These are phyloP conservation scores for Ramphastos sulfuratus DNA, from an alignment of 2,113 vertebrate genomes.

Conservation along the genomic window DNA sequence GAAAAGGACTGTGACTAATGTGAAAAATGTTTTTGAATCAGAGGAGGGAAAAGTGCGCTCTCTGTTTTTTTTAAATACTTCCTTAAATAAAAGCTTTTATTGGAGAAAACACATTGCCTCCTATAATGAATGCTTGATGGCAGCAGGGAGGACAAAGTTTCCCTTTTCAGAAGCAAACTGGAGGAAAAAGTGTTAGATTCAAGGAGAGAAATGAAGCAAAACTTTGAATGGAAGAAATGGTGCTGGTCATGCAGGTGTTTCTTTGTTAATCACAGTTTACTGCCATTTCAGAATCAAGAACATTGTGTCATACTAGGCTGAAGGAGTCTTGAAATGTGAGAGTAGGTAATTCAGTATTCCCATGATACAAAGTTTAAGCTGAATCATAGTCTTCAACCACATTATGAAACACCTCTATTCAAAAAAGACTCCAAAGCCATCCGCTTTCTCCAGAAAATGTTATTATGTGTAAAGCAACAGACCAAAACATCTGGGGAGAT, in stretches of 20 bases:
- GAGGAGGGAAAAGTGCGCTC: background rate
- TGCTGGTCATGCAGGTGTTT: background rate
- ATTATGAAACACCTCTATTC: background rate
- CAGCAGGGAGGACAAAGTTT: background rate
- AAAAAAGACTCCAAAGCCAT: background rate
- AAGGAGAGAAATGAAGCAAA: background rate
- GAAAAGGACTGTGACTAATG: background rate
- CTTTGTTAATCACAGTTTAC: background rate
- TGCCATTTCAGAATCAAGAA: background rate
- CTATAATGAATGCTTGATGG: background rate
- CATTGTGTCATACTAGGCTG: background rate
- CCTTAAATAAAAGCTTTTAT: background rate
- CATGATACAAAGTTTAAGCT: background rate
- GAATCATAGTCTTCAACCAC: background rate
- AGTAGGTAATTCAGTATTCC: background rate
- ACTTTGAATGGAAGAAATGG: background rate
- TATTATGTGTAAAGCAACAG: background rate
- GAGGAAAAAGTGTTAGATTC: background rate
- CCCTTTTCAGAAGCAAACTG: background rate
- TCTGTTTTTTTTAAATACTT: background rate
- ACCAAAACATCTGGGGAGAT: background rate
- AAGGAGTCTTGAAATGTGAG: background rate
- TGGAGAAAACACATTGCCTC: background rate
- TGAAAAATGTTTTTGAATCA: constrained; percentile 1
- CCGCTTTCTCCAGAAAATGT: background rate